Base-by-base conservation (phyloP, 2,888 invertebrate genomes). In the Harpalus rubripes region DNA sequence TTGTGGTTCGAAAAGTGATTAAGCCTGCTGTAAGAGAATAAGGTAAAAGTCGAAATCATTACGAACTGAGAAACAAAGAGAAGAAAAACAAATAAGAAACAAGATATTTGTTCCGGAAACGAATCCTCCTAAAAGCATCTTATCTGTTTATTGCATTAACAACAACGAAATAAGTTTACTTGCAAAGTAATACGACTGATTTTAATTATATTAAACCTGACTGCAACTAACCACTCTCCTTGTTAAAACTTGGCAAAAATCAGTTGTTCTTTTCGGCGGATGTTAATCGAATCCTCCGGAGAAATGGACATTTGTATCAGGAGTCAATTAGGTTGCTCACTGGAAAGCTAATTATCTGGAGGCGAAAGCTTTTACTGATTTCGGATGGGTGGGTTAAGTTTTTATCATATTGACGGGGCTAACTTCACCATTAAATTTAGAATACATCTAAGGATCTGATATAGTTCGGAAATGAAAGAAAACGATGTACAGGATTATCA, bases 221-320 rank as follows among this genome's bases (percentile, higher is more conserved):
- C 76, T 44, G 61, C 12, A 61, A 84, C 78, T 78, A 84, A 78
- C 84, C 84, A 84, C 84, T 84, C 84, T 84, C 6, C 76, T 84
- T 63, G 84, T 84, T 84, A 78, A 78, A 84, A 78, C 26, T 84
- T 78, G 56, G 32, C 41, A 26, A 52, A 74, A 84, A 78, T 84
- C 84, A 76, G 74, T 74, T 82, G 72, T 63, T 82, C 74, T 74
- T 61, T 32, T 52, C 59, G 8, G 76, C 44, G 63, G 84, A 78
- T 84, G 84, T 78, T 84, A 84, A 84, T 84, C 78, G 16, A 84
- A 84, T 84, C 10, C 78, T 78, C 78, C 26, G 56, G 7, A 15
- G 32, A 22, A 56, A 78, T 58, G 56, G 78, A 58, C 78, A 78
- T 74, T 52, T 56, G 76, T 76, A 76, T 76, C 56, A 78, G 78